Evolutionary conservation across 2,113 vertebrate species (phyloP).

Genomic region (Panthera uncia): DNA sequence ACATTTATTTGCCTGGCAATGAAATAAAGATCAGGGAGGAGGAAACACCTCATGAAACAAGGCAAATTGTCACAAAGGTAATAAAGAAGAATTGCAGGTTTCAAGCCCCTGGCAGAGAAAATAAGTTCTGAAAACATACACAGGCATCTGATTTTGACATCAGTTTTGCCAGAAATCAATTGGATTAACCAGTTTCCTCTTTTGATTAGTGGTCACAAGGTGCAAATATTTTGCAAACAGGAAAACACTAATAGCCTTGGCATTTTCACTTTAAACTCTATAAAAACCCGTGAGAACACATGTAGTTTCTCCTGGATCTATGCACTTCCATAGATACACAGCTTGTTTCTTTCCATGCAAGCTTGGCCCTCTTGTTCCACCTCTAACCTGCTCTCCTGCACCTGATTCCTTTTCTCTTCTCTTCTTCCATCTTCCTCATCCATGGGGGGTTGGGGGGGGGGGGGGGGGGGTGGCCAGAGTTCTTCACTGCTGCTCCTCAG

Average conservation of each 20-base stretch:
- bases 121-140: neutral
- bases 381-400: neutral
- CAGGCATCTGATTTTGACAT: neutral
- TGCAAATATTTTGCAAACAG: neutral
- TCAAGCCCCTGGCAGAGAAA: neutral
- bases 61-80: neutral
- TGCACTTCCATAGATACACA: fast-evolving
- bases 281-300: fast-evolving
- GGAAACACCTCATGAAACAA: neutral
- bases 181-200: neutral
- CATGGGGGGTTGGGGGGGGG: too few relatives aligned
- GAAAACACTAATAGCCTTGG: neutral
- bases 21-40: constrained; percentile 16
- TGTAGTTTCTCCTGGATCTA: neutral
- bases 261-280: neutral
- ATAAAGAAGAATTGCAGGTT: neutral
- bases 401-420: neutral
- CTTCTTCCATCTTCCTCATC: neutral
- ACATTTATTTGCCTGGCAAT: neutral
- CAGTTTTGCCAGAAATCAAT: neutral
- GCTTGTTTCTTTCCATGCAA: fast-evolving
- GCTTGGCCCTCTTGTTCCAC: neutral
- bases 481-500: neutral
- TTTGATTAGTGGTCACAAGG: neutral
- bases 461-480: too few relatives aligned